A percentile compares a stretch with the other conserved stretches of the same genome.
These are phyloP conservation scores for Ormyrus labotus DNA, from an alignment of 2,888 invertebrate species.

Conservation along the genomic window DNA sequence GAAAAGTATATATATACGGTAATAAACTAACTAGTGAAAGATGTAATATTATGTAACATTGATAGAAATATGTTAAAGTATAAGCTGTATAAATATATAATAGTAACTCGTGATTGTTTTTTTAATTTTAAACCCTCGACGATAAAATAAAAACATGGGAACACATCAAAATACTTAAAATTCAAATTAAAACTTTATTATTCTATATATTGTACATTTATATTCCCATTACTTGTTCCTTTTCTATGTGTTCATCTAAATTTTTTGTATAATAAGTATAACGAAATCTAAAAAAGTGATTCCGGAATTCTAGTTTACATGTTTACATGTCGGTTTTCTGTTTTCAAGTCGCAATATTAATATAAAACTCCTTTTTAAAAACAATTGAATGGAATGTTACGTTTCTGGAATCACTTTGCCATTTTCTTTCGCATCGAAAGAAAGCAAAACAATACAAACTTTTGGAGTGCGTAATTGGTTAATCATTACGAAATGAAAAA, in stretches of 20 bases:
- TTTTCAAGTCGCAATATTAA: background rate
- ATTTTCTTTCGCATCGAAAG: conserved; percentile 58
- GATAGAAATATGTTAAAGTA: conserved; percentile 35
- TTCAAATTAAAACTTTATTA: conserved; percentile 45
- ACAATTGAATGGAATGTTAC: background rate
- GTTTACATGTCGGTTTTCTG: conserved; percentile 19
- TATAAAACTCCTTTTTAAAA: background rate
- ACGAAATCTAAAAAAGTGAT: conserved; percentile 54
- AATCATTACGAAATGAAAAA: conserved; percentile 54
- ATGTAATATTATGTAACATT: conserved; percentile 39
- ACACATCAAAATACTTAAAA: conserved; percentile 56
- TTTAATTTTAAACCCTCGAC: conserved; percentile 52
- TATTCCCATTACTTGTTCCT: conserved; percentile 58
- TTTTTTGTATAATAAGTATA: conserved; percentile 40
- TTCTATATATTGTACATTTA: conserved; percentile 52
- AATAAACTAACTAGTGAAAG: conserved; percentile 26
- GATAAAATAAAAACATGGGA: conserved; percentile 49
- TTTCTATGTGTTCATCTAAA: conserved; percentile 50
- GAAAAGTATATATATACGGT: conserved; percentile 31
- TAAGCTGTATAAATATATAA: conserved; percentile 48
- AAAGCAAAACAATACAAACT: conserved; percentile 46
- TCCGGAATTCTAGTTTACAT: conserved; percentile 49
- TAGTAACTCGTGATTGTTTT: conserved; percentile 31
- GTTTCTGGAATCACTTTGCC: conserved; percentile 48
- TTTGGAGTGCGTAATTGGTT: conserved; percentile 58